Percentiles rank a stretch among this genome's conserved stretches.
These are phyloP conservation scores for Ptychadena robeensis DNA, from an alignment of 2,797 vertebrate genomes.

Conservation along the genomic window DNA sequence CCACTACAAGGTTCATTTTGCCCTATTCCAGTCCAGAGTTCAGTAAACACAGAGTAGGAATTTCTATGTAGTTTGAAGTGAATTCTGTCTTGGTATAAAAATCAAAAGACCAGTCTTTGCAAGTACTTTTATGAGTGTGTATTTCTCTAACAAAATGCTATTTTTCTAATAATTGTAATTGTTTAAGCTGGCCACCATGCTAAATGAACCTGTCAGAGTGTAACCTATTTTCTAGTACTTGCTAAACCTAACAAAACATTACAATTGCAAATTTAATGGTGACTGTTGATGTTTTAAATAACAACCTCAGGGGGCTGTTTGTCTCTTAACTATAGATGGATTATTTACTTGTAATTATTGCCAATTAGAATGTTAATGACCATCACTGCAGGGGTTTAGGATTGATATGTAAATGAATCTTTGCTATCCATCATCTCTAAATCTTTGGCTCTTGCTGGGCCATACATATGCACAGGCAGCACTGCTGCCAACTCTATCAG, in stretches of 20 bases:
- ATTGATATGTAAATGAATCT: constrained; percentile 42
- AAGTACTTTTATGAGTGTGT: background rate
- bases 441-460: constrained; percentile 17
- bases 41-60: no score
- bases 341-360: constrained; percentile 51
- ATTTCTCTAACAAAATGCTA: background rate
- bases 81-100: background rate
- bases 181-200: background rate
- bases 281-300: constrained; percentile 41
- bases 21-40: background rate
- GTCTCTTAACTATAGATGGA: constrained; percentile 20
- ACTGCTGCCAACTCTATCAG: background rate
- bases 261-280: background rate
- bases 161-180: background rate
- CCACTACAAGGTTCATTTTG: no score
- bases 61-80: background rate
- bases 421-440: constrained; percentile 16
- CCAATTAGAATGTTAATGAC: constrained; percentile 54
- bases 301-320: constrained; percentile 31
- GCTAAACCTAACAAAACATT: background rate
- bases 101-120: background rate
- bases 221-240: background rate
- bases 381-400: constrained; percentile 26
- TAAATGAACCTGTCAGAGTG: background rate
- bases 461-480: constrained; percentile 38